These are phyloP conservation scores for Pantelozetes paolii DNA, from an alignment of 2,888 invertebrate species.

Conservation along the genomic window DNA sequence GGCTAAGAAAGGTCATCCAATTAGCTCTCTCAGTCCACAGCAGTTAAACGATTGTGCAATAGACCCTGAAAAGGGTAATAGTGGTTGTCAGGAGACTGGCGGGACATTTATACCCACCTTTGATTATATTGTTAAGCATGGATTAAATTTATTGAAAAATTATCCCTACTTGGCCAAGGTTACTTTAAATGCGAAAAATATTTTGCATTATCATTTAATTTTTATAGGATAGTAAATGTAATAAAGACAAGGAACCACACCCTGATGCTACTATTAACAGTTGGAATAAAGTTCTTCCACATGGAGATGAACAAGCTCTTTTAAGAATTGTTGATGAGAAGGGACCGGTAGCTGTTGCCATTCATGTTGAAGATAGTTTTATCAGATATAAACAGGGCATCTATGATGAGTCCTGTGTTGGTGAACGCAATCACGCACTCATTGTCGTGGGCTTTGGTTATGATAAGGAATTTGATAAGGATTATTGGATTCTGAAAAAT, in stretches of 20 bases:
- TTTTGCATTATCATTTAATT: not conserved
- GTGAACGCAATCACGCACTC: conserved; percentile 36
- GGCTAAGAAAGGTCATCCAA: conserved; percentile 26
- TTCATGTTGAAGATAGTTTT: conserved; percentile 23
- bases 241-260: conserved; percentile 6
- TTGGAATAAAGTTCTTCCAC: conserved; percentile 7
- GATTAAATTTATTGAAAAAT: conserved; percentile 22
- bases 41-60: conserved; percentile 35
- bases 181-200: not conserved
- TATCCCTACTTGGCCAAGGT: conserved; percentile 35
- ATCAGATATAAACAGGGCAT: conserved; percentile 28
- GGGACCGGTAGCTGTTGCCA: conserved; percentile 33
- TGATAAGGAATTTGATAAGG: conserved; percentile 6
- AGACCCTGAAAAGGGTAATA: conserved; percentile 25
- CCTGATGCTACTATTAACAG: conserved; percentile 19
- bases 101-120: conserved; percentile 37
- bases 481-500: conserved; percentile 39
- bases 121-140: conserved; percentile 20
- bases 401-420: conserved; percentile 24
- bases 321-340: not conserved
- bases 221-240: conserved; percentile 8
- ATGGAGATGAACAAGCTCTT: conserved; percentile 29
- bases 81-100: conserved; percentile 33
- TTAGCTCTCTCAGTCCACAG: conserved; percentile 29
- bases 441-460: conserved; percentile 35